Evolutionary conservation across 2,888 invertebrate genomes (phyloP), one percentile per base, ranked within the genome.

Genomic region (Ectemnius continuus): DNA sequence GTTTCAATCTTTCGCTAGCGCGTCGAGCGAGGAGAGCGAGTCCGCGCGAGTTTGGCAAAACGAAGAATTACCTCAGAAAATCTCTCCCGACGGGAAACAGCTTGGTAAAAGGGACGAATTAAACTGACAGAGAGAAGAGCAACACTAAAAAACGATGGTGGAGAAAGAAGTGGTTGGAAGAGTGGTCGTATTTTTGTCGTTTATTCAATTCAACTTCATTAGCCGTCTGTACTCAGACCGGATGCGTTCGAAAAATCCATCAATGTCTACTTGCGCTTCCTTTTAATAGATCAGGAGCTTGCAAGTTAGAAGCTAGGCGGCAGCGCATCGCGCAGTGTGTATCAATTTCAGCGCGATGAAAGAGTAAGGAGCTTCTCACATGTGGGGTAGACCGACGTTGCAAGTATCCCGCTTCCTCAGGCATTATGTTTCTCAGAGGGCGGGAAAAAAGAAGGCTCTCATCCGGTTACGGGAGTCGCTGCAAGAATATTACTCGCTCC

Each of bases 381-480:
- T 56, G 56, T 11, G 5, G 4, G 36, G 36, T 36, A 11, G 36
- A 36, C 36, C 68, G 28, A 47, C 59, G 67, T 26, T 67, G 16
- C 47, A 16, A 58, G 52, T 23, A 23, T 61, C 62, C 56, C 58
- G 57, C 61, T 62, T 46, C 57, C 11, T 52, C 13, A 26, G 36
- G 59, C 64, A 70, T 70, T 70, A 70, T 60, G 64, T 60, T 45
- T 45, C 69, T 58, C n/a, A 59, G n/a, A 26, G 56, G 23, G 18
- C 36, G 36, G 11, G 16, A 56, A 65, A 46, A 73, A 73, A n/a
- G 46, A 65, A 56, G 61, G 45, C 64, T 70, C 67, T 62, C 48
- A 68, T 62, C 65, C 63, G 71, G 71, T 75, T 77, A 75, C 62
- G 70, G 64, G 52, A 36, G 61, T 58, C 63, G 65, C 74, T 70